Evolutionary conservation across 2,113 vertebrate species (phyloP), one percentile per base, ranked within the genome.

Genomic region (Capricornis sumatraensis): DNA sequence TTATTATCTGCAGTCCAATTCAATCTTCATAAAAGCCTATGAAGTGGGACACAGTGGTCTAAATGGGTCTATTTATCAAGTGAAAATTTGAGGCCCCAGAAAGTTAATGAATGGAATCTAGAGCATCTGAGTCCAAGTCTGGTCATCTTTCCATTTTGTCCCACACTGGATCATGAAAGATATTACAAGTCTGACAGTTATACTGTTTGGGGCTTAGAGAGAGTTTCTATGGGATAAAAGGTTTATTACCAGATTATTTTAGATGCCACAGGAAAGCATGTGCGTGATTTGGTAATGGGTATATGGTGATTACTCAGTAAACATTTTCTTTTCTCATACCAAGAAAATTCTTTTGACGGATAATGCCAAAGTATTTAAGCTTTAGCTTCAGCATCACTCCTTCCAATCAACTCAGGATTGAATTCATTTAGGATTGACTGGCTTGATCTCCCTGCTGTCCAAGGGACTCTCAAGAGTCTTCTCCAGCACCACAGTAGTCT

Each of bases 331-430:
- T 58, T 76, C 79, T 55, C 13, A 74, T 25, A 85, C 21, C 40
- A 97, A 96, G 67, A 95, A 93, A 95, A 89, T n/a, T 30, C 2
- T 95, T 28, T 50, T 76, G 21, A 27, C n/a, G 57, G 52, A 81
- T 33, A 93, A 30, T 50, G 19, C 67, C 21, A 40, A 74, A 74
- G 67, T 74, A 74, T 21, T 74, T 13, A 40, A 6, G n/a, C 19
- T 40, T 40, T 74, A 74, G 67, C 67, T 74, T 74, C 67, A 74
- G 36, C 36, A 74, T 23, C 67, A 74, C 5, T 74, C 10, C 67
- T 40, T 74, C 5, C 36, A 40, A 74, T 74, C 36, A 74, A 40
- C 21, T 25, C 36, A 74, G 67, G 67, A 74, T 23, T 74, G 21
- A 74, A 6, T 40, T 74, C 36, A 36, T 40, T 74, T 40, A 25